Base-by-base conservation (phyloP, 2,888 invertebrate species). In the Ecliptopera silaceata region DNA sequence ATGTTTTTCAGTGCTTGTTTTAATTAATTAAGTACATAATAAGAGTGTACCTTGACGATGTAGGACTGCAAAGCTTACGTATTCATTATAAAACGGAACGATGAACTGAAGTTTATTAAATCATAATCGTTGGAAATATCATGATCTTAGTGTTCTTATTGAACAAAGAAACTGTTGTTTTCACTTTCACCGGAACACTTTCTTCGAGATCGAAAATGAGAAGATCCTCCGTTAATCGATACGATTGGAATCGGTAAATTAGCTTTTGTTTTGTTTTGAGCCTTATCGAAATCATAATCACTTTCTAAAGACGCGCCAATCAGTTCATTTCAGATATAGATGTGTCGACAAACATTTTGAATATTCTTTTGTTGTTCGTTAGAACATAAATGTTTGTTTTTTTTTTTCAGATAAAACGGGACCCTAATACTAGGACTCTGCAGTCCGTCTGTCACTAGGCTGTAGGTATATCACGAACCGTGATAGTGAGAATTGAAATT, bases 291-390 rank as follows among this genome's bases (percentile, higher is more conserved):
- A 71, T 74, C 73, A 56, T 59, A 63, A 73, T 70, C 66, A 69
- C 73, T 82, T 77, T 79, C 79, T 74, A 66, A 64, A 68, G 71
- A 73, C 70, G 73, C 71, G 68, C 69, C 74, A 76, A 79, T 83
- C 77, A 71, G 72, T 77, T 79, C 74, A 80, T 79, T 80, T 79
- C 71, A 68, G 48, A 49, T 72, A 80, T 80, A 79, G 79, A 79
- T 83, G 75, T 66, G 69, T 72, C 68, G 70, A 72, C 70, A 48
- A 64, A 71, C 65, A 70, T 70, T 39, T 3, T 2, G 13, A 3
- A 39, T 6, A 17, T 43, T n/a, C 17, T 2, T 4, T 13, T 26
- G 42, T 38, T 38, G 13, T 36, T 12, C 6, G 3, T 36, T 13
- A 36, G 5, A 6, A 13, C 4, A 20, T 20, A 20, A 2, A 2